These are phyloP conservation scores for Arothron firmamentum DNA, from an alignment of 2,113 vertebrate species.

Conservation along the genomic window DNA sequence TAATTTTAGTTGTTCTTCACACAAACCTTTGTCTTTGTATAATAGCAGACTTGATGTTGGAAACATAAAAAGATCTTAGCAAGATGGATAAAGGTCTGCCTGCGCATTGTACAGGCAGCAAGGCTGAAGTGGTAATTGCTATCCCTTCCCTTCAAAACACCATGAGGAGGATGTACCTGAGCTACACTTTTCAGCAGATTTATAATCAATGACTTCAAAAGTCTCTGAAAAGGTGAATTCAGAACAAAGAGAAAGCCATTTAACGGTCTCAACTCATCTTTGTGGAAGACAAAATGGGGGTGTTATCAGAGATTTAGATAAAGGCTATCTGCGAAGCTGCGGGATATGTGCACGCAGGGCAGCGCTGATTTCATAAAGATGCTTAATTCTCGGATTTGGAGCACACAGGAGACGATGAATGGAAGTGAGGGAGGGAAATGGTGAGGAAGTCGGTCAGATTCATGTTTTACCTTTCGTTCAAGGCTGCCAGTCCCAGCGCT, in stretches of 20 bases:
- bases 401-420: slow-evolving; percentile 17
- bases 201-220: slow-evolving; percentile 38
- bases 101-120: slow-evolving; percentile 38
- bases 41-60: slow-evolving; percentile 2
- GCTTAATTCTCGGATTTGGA: slow-evolving; percentile 36
- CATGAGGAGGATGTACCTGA: slow-evolving; percentile 1
- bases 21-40: slow-evolving; percentile 28
- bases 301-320: slow-evolving; percentile 48
- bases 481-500: slow-evolving; percentile 70
- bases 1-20: background rate
- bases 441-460: slow-evolving; percentile 2
- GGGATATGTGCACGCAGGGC: slow-evolving; percentile 38
- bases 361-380: slow-evolving; percentile 28
- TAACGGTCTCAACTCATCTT: slow-evolving; percentile 28
- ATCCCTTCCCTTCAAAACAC: slow-evolving; percentile 38
- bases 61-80: slow-evolving; percentile 37
- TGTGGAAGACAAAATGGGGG: slow-evolving; percentile 27
- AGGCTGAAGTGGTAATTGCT: slow-evolving; percentile 69
- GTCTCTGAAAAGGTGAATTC: slow-evolving; percentile 38
- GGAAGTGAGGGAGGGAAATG: slow-evolving; percentile 26
- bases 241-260: slow-evolving; percentile 51
- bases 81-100: slow-evolving; percentile 33
- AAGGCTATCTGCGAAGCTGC: slow-evolving; percentile 26
- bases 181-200: slow-evolving; percentile 6
- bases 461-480: slow-evolving; percentile 83